phyloP scores from a whole-genome alignment of 2,113 vertebrate genomes.

The Sinocyclocheilus maitianheensis region DNA sequence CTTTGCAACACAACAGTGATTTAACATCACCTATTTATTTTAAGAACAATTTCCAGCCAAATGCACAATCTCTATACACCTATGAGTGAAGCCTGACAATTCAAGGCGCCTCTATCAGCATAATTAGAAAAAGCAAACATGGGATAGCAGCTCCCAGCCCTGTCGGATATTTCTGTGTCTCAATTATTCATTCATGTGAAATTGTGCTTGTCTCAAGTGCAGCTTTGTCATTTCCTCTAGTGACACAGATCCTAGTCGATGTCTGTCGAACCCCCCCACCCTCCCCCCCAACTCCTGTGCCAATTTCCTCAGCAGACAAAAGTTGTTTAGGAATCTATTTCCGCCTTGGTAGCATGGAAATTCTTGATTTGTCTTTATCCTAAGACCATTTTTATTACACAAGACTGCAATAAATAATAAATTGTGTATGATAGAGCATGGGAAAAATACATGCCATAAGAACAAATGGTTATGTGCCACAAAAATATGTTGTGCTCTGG shows the following conservation, averaged over 20 bases:
- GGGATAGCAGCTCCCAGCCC: slow-evolving; percentile 1
- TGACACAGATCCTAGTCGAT: slow-evolving; percentile 59
- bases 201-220: slow-evolving; percentile 81
- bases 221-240: slow-evolving; percentile 73
- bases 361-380: slow-evolving; percentile 75
- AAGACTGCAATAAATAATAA: slow-evolving; percentile 75
- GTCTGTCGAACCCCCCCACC: slow-evolving; percentile 62
- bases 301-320: slow-evolving; percentile 70
- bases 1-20: slow-evolving; percentile 1
- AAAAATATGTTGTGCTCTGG: slow-evolving; percentile 15
- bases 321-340: slow-evolving; percentile 73
- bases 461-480: slow-evolving; percentile 68
- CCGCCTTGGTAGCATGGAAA: slow-evolving; percentile 71
- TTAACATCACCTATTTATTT: slow-evolving; percentile 1
- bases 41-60: background rate
- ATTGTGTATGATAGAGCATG: slow-evolving; percentile 73
- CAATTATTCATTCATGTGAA: slow-evolving; percentile 82
- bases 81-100: background rate
- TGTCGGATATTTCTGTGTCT: slow-evolving; percentile 43
- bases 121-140: slow-evolving; percentile 29
- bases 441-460: slow-evolving; percentile 58
- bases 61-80: background rate
- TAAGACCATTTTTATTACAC: slow-evolving; percentile 77
- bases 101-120: slow-evolving; percentile 3
- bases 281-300: slow-evolving; percentile 58